Conservation (phyloP, 2,888 invertebrate species). For the Dolomedes plantarius region DNA sequence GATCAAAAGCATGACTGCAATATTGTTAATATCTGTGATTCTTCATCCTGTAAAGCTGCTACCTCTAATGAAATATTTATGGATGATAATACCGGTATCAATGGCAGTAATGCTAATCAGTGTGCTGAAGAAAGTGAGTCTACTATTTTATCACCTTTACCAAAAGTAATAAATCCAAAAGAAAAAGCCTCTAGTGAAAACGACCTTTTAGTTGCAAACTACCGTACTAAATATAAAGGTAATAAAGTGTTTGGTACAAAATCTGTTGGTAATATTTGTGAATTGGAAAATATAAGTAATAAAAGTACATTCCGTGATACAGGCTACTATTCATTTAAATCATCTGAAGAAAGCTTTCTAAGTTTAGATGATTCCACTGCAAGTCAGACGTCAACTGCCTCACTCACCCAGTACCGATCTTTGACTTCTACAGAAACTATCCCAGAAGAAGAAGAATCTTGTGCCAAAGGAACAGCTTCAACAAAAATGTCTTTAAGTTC, state of each 20-base stretch:
- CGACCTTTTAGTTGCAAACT: conserved; percentile 71
- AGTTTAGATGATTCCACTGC: conserved; percentile 71
- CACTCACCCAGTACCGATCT: conserved; percentile 63
- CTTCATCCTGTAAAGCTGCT: conserved; percentile 6
- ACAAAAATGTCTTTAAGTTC: conserved; percentile 70
- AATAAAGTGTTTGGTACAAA: conserved; percentile 71
- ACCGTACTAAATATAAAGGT: conserved; percentile 53
- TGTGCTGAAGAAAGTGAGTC: conserved; percentile 16
- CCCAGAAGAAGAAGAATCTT: conserved; percentile 72
- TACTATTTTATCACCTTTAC: conserved; percentile 40
- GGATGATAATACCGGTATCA: background rate
- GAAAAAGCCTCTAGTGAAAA: conserved; percentile 73
- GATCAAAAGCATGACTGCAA: conserved; percentile 54
- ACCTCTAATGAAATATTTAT: background rate
- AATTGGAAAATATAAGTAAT: conserved; percentile 60
- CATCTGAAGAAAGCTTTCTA: conserved; percentile 73
- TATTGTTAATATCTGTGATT: conserved; percentile 50
- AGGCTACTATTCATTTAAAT: conserved; percentile 73
- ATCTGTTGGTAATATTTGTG: conserved; percentile 72
- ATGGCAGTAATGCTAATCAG: background rate
- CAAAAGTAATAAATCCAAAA: conserved; percentile 70
- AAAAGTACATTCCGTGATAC: conserved; percentile 73
- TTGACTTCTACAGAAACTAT: conserved; percentile 72
- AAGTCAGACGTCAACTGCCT: conserved; percentile 65
- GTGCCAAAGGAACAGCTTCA: conserved; percentile 35